Evolutionary conservation across 2,888 invertebrate species (phyloP).

Genomic region (Sminthurides aquaticus): DNA sequence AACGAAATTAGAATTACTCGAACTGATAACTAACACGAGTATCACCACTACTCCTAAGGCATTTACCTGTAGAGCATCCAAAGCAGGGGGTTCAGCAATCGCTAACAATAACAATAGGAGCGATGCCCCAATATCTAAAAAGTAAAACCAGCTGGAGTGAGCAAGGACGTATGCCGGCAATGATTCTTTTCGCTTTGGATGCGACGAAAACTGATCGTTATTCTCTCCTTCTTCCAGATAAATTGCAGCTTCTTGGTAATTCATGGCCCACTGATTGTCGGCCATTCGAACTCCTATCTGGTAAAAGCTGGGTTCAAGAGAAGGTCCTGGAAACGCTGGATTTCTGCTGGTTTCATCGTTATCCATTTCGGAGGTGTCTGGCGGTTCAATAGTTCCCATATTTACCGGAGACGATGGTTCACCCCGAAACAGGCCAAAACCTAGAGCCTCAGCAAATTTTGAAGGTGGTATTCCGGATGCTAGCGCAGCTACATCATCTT

Average conservation of each 20-base stretch:
- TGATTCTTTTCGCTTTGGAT: conserved; percentile 72
- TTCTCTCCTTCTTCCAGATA: conserved; percentile 83
- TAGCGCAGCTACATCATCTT: neutral
- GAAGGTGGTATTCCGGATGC: conserved; percentile 22
- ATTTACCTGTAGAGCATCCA: conserved; percentile 62
- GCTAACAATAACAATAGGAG: conserved; percentile 66
- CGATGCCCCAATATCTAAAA: conserved; percentile 68
- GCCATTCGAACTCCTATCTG: conserved; percentile 42
- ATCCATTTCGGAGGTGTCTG: conserved; percentile 45
- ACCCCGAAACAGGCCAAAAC: conserved; percentile 20
- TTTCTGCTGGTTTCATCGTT: conserved; percentile 47
- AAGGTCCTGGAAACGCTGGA: conserved; percentile 47
- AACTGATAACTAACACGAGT: no score
- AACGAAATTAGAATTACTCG: conserved; percentile 49
- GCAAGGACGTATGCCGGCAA: conserved; percentile 78
- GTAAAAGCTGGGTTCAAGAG: conserved; percentile 47
- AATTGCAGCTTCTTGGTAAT: conserved; percentile 61
- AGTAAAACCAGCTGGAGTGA: conserved; percentile 80
- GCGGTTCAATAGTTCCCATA: conserved; percentile 47
- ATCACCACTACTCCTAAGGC: no score
- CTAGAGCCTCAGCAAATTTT: conserved; percentile 40
- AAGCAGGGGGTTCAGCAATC: conserved; percentile 72
- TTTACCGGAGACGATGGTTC: conserved; percentile 27
- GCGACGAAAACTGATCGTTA: conserved; percentile 84
- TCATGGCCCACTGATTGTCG: conserved; percentile 70